Evolutionary conservation across 1,140 invertebrate species (phyloP), one percentile per base, ranked within the genome.

Genomic region (Macrocentrus cingulum): DNA sequence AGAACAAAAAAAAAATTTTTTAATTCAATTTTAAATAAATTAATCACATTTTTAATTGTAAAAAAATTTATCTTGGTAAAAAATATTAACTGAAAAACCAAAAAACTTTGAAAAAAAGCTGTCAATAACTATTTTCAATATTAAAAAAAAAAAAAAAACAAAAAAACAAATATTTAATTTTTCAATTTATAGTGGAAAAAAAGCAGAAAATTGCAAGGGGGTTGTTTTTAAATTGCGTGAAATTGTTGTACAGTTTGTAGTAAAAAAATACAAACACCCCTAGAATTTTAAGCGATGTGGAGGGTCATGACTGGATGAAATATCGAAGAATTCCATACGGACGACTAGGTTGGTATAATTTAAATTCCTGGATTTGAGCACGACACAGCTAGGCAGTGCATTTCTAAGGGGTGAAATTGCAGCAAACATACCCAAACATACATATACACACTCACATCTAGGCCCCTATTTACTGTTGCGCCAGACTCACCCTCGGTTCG

Each of bases 401-500:
- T n/a, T 46, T 23, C 2, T 23, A 32, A 49, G 13, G n/a, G 25
- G 46, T 32, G 29, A 29, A 15, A 49, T 23, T 18, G 20, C 13
- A 5, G 9, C 9, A 29, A 29, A 9, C 25, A 29, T 9, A 29
- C 9, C 4, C 25, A 29, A 52, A 52, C 20, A 36, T 34, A 29
- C 36, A 36, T 32, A 46, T 20, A 18, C 25, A 41, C 25, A 50
- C 32, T 48, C 45, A 32, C 61, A 36, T 63, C 65, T 29, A 44
- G 18, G 57, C 67, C 71, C 73, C 70, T 75, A 75, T 74, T 72
- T 75, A 68, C 72, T 66, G 68, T 69, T 66, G 62, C 63, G 59
- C 63, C 61, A 60, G 56, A 66, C 66, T 63, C 56, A 65, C 39
- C 62, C 34, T 48, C 20, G 25, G n/a, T n/a, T 25, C 23, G 52